A percentile compares a stretch with the other conserved stretches of the same genome.
Conservation (phyloP, 1,140 invertebrate species). For the Pantala flavescens region DNA sequence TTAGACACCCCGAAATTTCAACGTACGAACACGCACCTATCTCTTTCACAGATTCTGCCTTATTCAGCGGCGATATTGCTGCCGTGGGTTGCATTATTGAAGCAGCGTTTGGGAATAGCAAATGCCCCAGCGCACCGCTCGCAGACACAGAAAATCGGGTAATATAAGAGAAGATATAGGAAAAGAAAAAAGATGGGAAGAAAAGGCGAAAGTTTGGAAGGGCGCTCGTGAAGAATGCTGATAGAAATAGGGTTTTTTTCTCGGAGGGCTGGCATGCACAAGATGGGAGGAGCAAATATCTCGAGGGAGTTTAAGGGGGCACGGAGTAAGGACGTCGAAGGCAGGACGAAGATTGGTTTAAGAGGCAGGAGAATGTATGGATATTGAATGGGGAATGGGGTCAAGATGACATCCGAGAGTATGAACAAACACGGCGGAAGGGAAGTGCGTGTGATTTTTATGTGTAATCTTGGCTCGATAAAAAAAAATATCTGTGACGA, state of each 20-base stretch:
- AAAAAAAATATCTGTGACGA: neutral
- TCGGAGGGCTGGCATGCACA: neutral
- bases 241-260: neutral
- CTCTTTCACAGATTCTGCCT: no score
- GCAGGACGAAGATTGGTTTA: neutral
- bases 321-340: neutral
- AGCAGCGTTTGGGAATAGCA: no score
- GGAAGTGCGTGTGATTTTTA: neutral
- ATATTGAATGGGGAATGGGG: slow-evolving; percentile 2
- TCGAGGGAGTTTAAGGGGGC: neutral
- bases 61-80: no score
- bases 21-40: no score
- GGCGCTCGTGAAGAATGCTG: neutral
- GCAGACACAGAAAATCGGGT: neutral
- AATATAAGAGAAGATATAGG: neutral
- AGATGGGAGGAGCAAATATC: neutral
- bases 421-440: neutral
- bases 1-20: no score
- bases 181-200: neutral
- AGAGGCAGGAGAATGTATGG: neutral
- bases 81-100: no score
- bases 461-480: neutral
- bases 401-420: neutral
- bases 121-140: no score
- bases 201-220: neutral